Base-by-base conservation (phyloP, 2,888 invertebrate species). In the Aplocera efformata region DNA sequence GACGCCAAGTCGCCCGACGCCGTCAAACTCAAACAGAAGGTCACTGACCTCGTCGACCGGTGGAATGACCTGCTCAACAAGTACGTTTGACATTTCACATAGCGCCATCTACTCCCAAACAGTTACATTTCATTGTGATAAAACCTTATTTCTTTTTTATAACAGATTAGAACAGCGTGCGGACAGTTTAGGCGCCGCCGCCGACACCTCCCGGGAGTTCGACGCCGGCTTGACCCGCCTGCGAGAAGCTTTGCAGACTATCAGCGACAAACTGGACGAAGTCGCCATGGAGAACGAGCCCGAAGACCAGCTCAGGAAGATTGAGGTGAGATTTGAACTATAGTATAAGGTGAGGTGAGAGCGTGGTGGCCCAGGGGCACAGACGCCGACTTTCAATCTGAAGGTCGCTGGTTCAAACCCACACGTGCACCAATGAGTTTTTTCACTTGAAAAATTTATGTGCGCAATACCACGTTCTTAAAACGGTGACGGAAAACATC, bases 121-220 rank as follows among this genome's bases (percentile, higher is more conserved):
- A n/a, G n/a, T n/a, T n/a, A n/a, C n/a, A n/a, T n/a, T n/a, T n/a
- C n/a, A n/a, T n/a, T n/a, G n/a, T n/a, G n/a, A n/a, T n/a, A n/a
- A 5, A 37, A 10, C 33, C 22, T 7, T 36, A 32, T 23, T 9
- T 10, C 32, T 6, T 32, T 10, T 2, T 1, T 6, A n/a, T n/a
- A 74, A 50, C 90, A 94, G 94, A 57, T 82, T 98, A 37, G 96
- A 96, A 64, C 94, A 96, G 58, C 92, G 98, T n/a, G 96, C 97
- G 0, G 93, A 93, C 23, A 94, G 94, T 44, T 86, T 98, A 3
- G 96, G 97, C 41, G 96, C 96, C 1, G 97, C 98, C 0, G 96
- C 96, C 1, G 97, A 97, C 62, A 96, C 97, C 6, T 96, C 96
- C 33, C 92, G 96, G 42, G 97, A 98, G 79, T 98, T 98, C 75